Conservation (phyloP, 2,797 vertebrate species). For the Falco concolor region DNA sequence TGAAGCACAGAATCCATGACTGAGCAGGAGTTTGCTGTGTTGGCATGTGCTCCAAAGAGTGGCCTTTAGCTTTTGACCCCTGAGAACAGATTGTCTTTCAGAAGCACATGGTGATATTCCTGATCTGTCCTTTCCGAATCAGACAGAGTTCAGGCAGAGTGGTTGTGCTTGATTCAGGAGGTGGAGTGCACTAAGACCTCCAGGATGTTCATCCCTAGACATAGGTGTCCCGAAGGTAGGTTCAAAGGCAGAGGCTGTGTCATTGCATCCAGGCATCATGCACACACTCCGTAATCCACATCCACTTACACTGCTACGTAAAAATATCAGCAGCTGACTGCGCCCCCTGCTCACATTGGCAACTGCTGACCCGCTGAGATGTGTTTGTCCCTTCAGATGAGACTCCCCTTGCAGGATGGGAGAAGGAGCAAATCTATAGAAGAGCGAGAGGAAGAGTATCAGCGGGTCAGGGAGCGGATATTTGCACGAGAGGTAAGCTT, state of each 20-base stretch:
- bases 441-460: constrained; percentile 98
- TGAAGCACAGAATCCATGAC: neutral
- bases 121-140: neutral
- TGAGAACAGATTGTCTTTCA: neutral
- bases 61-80: neutral
- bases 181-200: neutral
- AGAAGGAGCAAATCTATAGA: constrained; percentile 98
- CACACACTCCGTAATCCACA: neutral
- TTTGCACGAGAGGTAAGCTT: constrained; percentile 96
- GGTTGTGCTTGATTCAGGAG: neutral
- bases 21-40: neutral
- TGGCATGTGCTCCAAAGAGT: neutral
- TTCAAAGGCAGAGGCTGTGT: neutral
- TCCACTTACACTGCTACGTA: neutral
- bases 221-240: neutral
- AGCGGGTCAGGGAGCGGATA: constrained; percentile 96
- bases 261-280: neutral
- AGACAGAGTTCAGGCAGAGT: neutral
- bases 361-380: constrained; percentile 74
- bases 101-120: neutral
- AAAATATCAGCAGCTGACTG: neutral
- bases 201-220: neutral
- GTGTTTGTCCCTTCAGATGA: constrained; percentile 86
- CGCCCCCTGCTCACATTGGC: neutral
- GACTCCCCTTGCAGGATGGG: constrained; percentile 97